Evolutionary conservation across 2,797 vertebrate genomes (phyloP).

Genomic region (Sarcophilus harrisii): DNA sequence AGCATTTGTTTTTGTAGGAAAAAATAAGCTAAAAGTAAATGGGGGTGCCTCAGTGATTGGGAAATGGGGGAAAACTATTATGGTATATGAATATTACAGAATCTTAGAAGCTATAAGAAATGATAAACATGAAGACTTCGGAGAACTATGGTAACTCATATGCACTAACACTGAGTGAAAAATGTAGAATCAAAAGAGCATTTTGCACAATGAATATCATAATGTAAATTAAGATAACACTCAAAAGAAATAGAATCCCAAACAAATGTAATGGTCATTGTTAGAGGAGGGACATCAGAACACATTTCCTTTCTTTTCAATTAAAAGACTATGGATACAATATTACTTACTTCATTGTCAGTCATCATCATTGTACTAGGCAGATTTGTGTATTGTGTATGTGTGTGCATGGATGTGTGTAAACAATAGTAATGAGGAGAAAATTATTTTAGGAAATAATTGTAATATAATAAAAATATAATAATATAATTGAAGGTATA

Average conservation of each 20-base stretch:
- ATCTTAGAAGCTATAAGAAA: not conserved
- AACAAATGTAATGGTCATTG: not conserved
- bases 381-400: not conserved
- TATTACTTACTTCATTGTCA: not conserved
- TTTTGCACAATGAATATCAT: not conserved
- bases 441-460: not conserved
- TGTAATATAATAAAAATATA: not conserved
- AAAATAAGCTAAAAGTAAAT: not conserved
- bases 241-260: not conserved
- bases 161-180: not conserved
- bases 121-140: not conserved
- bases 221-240: not conserved
- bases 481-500: not conserved
- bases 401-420: not conserved
- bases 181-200: not conserved
- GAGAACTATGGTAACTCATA: not conserved
- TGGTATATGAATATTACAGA: not conserved
- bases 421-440: not conserved
- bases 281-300: not conserved
- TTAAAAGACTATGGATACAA: not conserved
- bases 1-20: not conserved
- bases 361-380: not conserved
- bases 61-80: not conserved
- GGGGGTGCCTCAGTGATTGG: not conserved
- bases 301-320: not conserved